These are phyloP conservation scores for Phthorimaea operculella DNA, from an alignment of 1,140 invertebrate genomes.

Conservation along the genomic window DNA sequence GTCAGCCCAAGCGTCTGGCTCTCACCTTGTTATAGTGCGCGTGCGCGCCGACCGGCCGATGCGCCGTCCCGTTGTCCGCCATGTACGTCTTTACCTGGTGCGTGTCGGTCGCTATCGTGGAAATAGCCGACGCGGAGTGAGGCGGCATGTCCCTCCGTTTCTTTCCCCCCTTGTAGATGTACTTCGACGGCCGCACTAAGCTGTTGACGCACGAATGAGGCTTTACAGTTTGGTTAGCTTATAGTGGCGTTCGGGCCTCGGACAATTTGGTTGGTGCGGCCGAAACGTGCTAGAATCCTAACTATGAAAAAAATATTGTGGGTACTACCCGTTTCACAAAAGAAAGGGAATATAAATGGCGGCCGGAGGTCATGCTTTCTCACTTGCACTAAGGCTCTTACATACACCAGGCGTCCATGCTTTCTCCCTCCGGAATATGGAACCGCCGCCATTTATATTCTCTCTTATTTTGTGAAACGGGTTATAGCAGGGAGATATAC, in stretches of 20 bases:
- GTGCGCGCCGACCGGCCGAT: conserved; percentile 74
- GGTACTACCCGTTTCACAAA: too few relatives aligned
- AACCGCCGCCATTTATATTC: too few relatives aligned
- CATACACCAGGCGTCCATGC: too few relatives aligned
- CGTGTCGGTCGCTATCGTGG: conserved; percentile 59
- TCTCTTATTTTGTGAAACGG: too few relatives aligned
- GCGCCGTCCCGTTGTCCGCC: conserved; percentile 90
- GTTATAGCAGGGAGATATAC: too few relatives aligned
- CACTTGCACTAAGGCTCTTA: too few relatives aligned
- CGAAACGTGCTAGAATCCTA: too few relatives aligned
- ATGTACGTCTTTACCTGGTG: conserved; percentile 92
- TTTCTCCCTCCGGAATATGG: too few relatives aligned
- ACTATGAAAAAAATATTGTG: too few relatives aligned
- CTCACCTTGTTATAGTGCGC: conserved; percentile 94
- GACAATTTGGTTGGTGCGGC: too few relatives aligned
- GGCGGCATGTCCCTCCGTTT: conserved; percentile 42
- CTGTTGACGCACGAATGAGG: conserved; percentile 20
- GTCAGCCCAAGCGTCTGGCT: conserved; percentile 47
- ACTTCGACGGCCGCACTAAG: conserved; percentile 56
- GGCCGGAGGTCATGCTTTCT: too few relatives aligned
- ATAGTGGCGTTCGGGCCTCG: not conserved
- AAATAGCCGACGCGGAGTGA: conserved; percentile 38
- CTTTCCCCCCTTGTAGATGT: conserved; percentile 55
- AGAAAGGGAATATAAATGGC: too few relatives aligned
- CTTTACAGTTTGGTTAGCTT: conserved; percentile 1